These are phyloP conservation scores for Jacana jacana DNA, from an alignment of 2,113 vertebrate species.

Conservation along the genomic window DNA sequence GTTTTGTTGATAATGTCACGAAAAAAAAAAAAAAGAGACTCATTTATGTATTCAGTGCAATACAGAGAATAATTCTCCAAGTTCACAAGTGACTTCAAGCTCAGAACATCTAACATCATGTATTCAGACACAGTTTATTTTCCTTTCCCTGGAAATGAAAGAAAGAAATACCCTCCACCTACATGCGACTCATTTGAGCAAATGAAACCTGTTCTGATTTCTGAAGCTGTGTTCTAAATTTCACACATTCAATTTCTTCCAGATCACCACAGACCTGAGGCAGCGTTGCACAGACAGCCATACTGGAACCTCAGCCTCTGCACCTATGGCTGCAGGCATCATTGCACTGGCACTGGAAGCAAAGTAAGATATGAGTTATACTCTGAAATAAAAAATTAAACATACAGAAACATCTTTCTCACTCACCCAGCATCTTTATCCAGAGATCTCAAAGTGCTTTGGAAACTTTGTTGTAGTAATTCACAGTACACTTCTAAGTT, in stretches of 20 bases:
- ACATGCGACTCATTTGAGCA: background rate
- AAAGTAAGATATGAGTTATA: constrained; percentile 86
- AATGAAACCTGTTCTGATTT: constrained; percentile 16
- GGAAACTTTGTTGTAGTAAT: background rate
- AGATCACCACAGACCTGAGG: constrained; percentile 97
- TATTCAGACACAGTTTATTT: background rate
- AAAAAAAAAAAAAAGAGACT: background rate
- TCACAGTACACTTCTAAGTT: background rate
- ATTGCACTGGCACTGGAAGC: constrained; percentile 96
- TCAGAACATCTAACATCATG: background rate
- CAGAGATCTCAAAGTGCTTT: background rate
- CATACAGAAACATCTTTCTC: background rate
- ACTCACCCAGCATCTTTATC: background rate
- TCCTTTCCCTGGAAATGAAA: background rate
- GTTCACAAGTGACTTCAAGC: background rate
- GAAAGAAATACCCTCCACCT: background rate
- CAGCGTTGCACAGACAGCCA: constrained; percentile 99
- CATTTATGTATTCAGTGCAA: background rate
- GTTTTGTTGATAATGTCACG: background rate
- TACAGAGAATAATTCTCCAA: background rate
- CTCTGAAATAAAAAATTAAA: background rate
- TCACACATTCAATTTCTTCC: constrained; percentile 56
- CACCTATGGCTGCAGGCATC: constrained; percentile 98
- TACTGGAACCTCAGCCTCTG: constrained; percentile 96
- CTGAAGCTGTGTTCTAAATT: constrained; percentile 28